These are phyloP conservation scores for Hoplodrina ambigua DNA, from an alignment of 2,888 invertebrate genomes.

Conservation along the genomic window DNA sequence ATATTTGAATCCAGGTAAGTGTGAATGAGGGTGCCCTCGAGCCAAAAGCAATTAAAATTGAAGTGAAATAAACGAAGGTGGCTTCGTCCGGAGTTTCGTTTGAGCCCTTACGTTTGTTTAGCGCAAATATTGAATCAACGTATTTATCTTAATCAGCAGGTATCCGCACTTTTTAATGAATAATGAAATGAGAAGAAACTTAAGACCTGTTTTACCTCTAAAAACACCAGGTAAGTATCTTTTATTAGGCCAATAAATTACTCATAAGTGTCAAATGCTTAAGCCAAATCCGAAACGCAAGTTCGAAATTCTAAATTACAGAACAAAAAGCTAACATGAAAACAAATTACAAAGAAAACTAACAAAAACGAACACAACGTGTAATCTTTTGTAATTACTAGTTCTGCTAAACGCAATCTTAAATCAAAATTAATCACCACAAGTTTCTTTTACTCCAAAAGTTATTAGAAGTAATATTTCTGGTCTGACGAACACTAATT, in stretches of 20 bases:
- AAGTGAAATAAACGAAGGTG: conserved; percentile 11
- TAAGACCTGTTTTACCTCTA: no score
- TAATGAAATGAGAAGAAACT: no score
- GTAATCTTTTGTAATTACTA: conserved; percentile 28
- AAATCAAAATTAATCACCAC: conserved; percentile 42
- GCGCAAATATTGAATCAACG: conserved; percentile 11
- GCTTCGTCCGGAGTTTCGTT: neutral
- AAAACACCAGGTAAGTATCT: no score
- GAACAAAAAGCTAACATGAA: neutral
- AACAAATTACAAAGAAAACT: conserved; percentile 15
- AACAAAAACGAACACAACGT: conserved; percentile 4
- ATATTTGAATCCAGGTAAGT: conserved; percentile 22
- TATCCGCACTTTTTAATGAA: no score
- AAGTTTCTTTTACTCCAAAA: conserved; percentile 16
- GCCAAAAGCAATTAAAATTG: conserved; percentile 41
- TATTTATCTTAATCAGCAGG: neutral
- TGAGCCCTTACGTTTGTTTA: neutral
- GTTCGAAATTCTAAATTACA: neutral
- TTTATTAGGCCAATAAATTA: neutral
- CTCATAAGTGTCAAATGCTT: conserved; percentile 20
- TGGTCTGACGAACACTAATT: conserved; percentile 34
- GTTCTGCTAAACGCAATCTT: conserved; percentile 31
- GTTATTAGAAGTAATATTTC: conserved; percentile 41
- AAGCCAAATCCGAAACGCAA: neutral
- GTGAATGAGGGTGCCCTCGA: conserved; percentile 18